Conservation (phyloP, 2,888 invertebrate species). For the Dione juno region DNA sequence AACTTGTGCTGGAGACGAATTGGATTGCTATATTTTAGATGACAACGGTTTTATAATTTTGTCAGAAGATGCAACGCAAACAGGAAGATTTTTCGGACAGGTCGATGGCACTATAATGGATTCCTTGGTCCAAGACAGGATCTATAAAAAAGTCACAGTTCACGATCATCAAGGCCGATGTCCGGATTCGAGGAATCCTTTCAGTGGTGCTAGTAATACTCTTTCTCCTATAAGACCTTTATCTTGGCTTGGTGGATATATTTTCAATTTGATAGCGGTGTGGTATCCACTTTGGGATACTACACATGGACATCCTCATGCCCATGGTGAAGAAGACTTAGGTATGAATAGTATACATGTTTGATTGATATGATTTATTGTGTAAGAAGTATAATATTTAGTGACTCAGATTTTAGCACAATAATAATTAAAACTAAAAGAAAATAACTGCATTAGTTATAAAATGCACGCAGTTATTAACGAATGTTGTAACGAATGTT, state of each 20-base stretch:
- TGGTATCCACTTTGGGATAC: slow-evolving; percentile 80
- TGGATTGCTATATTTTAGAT: slow-evolving; percentile 96
- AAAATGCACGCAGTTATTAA: too few species aligned
- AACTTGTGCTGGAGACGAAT: slow-evolving; percentile 92
- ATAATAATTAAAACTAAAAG: too few species aligned
- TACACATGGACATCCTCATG: slow-evolving; percentile 62
- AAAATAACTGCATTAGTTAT: too few species aligned
- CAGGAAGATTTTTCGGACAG: slow-evolving; percentile 96
- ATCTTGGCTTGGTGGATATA: slow-evolving; percentile 82
- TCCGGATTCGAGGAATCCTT: slow-evolving; percentile 86
- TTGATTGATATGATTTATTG: too few species aligned
- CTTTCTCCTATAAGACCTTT: slow-evolving; percentile 79
- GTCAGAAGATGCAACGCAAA: slow-evolving; percentile 93
- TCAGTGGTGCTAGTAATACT: slow-evolving; percentile 78
- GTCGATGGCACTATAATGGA: slow-evolving; percentile 98
- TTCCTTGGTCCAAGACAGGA: slow-evolving; percentile 93
- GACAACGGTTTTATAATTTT: slow-evolving; percentile 97
- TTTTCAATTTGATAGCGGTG: slow-evolving; percentile 76
- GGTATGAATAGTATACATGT: slow-evolving; percentile 55
- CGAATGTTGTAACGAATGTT: too few species aligned
- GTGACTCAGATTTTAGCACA: too few species aligned
- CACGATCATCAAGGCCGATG: slow-evolving; percentile 96
- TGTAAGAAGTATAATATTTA: too few species aligned
- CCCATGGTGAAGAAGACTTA: slow-evolving; percentile 81
- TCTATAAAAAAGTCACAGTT: slow-evolving; percentile 93